Percentiles rank a stretch among this genome's conserved stretches.
These are phyloP conservation scores for Porites divaricata DNA, from an alignment of 92 coral and sea anemone genomes.

Conservation along the genomic window DNA sequence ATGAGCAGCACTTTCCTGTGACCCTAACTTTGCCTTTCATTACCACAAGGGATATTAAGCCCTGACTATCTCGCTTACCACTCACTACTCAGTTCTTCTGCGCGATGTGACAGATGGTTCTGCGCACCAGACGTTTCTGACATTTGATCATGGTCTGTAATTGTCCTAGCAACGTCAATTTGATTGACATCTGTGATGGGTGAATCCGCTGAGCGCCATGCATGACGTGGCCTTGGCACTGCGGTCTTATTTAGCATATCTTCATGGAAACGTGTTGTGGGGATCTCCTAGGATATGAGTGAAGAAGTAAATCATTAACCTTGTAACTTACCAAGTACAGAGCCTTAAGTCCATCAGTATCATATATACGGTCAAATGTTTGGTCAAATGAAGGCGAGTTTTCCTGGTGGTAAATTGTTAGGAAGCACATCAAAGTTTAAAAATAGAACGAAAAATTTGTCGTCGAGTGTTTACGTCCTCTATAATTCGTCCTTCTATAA, in stretches of 20 bases:
- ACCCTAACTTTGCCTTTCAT: too few relatives aligned
- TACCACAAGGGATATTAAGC: not conserved
- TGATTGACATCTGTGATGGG: conserved; percentile 59
- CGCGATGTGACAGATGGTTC: conserved; percentile 89
- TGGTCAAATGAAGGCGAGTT: too few relatives aligned
- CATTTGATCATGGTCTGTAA: conserved; percentile 73
- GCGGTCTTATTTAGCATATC: not conserved
- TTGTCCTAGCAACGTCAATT: conserved; percentile 48
- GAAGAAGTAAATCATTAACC: not conserved
- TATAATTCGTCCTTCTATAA: too few relatives aligned
- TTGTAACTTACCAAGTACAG: not conserved
- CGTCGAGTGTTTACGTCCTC: too few relatives aligned
- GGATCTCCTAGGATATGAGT: not conserved
- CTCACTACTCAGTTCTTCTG: conserved; percentile 87
- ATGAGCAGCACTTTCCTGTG: not conserved
- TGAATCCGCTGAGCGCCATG: conserved; percentile 95
- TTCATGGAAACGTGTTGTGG: not conserved
- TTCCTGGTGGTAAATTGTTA: too few relatives aligned
- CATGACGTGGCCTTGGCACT: conserved; percentile 70
- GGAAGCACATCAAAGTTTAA: too few relatives aligned
- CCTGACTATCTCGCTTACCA: conserved; percentile 63
- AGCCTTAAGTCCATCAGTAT: not conserved
- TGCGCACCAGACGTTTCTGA: conserved; percentile 87
- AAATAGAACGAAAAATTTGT: too few relatives aligned
- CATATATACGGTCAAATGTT: too few relatives aligned